Evolutionary conservation across 2,113 vertebrate species (phyloP), one percentile per base, ranked within the genome.

Genomic region (Stegostoma tigrinum): DNA sequence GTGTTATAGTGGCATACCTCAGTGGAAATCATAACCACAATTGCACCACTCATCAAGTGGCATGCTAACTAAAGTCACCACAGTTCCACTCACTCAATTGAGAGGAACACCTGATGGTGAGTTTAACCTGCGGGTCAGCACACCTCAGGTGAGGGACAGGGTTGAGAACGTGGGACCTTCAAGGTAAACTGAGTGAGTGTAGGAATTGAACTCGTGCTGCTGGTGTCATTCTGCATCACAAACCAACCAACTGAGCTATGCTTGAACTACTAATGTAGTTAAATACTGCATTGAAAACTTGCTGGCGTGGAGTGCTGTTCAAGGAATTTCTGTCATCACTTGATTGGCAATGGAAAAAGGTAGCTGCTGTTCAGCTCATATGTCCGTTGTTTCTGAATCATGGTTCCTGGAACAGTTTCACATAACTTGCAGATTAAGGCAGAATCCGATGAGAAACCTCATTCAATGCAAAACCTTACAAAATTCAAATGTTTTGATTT

Each of bases 261-360:
- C 87, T 61, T 17, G 27, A 61, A 89, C 86, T 89, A 52, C 52
- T 61, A 34, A 90, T n/a, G 24, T 55, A 90, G 87, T 90, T n/a
- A 64, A 90, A 90, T 17, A 34, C 87, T 34, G 55, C 87, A 61
- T 27, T 90, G 27, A 61, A 90, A 52, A 61, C 87, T 90, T 90
- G 87, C 48, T 90, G 27, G 55, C 34, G 19, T 1, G 5, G 52
- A 2, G 87, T 4, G 15, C 52, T 61, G 52, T 61, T 90, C 24
- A 34, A 90, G 87, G 87, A 90, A 90, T 90, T 90, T 34, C 30
- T 90, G 55, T 90, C 87, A 90, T 10, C 87, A 90, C 55, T 52
- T 90, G 87, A 55, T 61, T 52, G 52, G 86, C 5, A 42, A 42
- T 52, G 30, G 87, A 30, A 15, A 14, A 90, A 8, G 30, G 48